Evolutionary conservation across 2,888 invertebrate genomes (phyloP).

Genomic region (Hedya salicella): DNA sequence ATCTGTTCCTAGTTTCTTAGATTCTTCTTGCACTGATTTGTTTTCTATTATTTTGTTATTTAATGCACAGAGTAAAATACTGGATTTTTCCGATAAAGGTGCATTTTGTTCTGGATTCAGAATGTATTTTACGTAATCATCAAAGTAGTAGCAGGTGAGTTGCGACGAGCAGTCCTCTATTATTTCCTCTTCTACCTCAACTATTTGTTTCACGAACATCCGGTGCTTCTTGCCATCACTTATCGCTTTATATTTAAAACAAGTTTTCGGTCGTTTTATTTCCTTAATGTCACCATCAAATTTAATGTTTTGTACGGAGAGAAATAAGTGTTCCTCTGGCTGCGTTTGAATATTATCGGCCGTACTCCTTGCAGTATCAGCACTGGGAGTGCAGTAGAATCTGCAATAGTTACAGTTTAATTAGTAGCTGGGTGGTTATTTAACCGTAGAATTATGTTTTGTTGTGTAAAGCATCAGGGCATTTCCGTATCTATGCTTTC

Average conservation of each 20-base stretch:
- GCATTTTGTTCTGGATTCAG: constrained; percentile 65
- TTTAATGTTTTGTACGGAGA: constrained; percentile 75
- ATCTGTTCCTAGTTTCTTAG: constrained; percentile 46
- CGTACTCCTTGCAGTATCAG: constrained; percentile 47
- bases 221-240: constrained; percentile 64
- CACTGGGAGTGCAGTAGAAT: constrained; percentile 59
- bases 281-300: constrained; percentile 68
- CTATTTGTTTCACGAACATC: constrained; percentile 75
- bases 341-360: constrained; percentile 49
- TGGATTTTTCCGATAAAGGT: constrained; percentile 70
- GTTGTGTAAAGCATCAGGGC: too few species aligned
- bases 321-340: constrained; percentile 63
- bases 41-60: constrained; percentile 58
- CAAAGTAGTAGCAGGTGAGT: constrained; percentile 68
- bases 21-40: constrained; percentile 63
- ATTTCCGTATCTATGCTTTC: too few species aligned
- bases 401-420: constrained; percentile 52
- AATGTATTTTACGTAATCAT: constrained; percentile 74
- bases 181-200: constrained; percentile 56
- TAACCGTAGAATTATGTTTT: too few species aligned
- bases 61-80: constrained; percentile 57
- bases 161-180: constrained; percentile 66
- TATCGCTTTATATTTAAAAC: constrained; percentile 72
- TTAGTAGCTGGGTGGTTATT: not conserved
- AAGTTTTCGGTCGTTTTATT: constrained; percentile 63